Conservation (phyloP, 2,888 invertebrate genomes). For the Spialia ferax region DNA sequence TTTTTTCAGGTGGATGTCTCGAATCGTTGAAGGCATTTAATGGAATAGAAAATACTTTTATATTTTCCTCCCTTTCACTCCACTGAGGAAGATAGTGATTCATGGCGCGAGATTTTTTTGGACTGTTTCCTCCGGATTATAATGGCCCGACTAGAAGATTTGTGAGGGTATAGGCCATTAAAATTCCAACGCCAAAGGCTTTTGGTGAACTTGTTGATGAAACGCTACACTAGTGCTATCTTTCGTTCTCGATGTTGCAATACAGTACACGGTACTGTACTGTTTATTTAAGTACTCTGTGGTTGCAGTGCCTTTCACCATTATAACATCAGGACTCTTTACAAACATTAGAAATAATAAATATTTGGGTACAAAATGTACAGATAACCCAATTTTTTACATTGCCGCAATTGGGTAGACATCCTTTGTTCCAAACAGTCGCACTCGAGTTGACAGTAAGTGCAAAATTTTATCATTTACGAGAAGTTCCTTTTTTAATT, state of each 20-base stretch:
- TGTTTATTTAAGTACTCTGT: no score
- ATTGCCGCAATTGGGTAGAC: not conserved
- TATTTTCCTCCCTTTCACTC: conserved; percentile 38
- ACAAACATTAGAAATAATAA: no score
- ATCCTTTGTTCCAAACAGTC: not conserved
- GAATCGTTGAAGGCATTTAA: conserved; percentile 26
- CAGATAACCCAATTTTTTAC: not conserved
- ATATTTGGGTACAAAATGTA: not conserved
- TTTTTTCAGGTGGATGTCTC: conserved; percentile 31
- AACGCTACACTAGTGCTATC: no score
- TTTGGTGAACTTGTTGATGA: not conserved
- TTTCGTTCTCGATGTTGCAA: no score
- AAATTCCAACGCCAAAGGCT: conserved; percentile 15
- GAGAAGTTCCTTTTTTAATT: not conserved
- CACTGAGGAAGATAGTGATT: conserved; percentile 34
- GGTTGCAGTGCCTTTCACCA: no score
- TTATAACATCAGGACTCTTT: no score
- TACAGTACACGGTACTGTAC: no score
- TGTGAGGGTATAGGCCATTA: conserved; percentile 19
- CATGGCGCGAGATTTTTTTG: conserved; percentile 25
- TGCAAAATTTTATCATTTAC: conserved; percentile 5
- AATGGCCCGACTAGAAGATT: conserved; percentile 18
- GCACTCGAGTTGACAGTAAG: not conserved
- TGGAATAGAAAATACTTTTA: conserved; percentile 38
- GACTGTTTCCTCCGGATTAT: conserved; percentile 25